Evolutionary conservation across 2,888 invertebrate species (phyloP).

Genomic region (Desoria tigrina): DNA sequence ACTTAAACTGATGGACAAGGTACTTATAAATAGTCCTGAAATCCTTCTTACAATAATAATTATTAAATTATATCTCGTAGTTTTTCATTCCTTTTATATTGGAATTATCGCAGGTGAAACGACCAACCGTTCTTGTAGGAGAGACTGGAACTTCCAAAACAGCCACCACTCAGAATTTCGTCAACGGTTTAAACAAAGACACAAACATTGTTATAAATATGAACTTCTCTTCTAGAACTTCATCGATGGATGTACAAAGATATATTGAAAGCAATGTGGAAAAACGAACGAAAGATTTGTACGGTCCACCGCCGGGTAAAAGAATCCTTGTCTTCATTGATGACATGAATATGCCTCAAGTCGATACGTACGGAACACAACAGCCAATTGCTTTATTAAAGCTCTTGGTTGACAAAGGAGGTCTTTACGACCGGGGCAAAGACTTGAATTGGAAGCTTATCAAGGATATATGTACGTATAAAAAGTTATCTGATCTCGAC

Average conservation of each 20-base stretch:
- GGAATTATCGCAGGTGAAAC: slow-evolving; percentile 62
- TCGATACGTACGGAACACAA: slow-evolving; percentile 84
- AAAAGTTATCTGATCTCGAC: neutral
- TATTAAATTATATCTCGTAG: neutral
- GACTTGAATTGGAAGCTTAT: slow-evolving; percentile 87
- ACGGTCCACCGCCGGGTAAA: slow-evolving; percentile 87
- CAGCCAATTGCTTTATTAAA: slow-evolving; percentile 92
- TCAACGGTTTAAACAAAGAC: slow-evolving; percentile 69
- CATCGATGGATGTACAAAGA: slow-evolving; percentile 84
- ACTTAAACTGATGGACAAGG: slow-evolving; percentile 74
- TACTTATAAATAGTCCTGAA: slow-evolving; percentile 47
- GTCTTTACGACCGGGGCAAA: slow-evolving; percentile 85
- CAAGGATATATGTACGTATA: slow-evolving; percentile 67
- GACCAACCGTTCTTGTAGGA: slow-evolving; percentile 81
- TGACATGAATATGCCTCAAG: slow-evolving; percentile 61
- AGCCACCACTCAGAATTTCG: slow-evolving; percentile 79
- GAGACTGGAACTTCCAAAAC: slow-evolving; percentile 93
- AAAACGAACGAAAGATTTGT: slow-evolving; percentile 85
- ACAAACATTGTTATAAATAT: slow-evolving; percentile 73
- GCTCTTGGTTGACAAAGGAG: slow-evolving; percentile 81
- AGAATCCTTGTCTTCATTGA: slow-evolving; percentile 87
- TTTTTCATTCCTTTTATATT: too few relatives aligned
- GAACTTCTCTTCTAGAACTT: slow-evolving; percentile 89
- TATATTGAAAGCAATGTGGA: slow-evolving; percentile 85
- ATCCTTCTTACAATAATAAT: too few relatives aligned